phyloP scores from a whole-genome alignment of 1,140 invertebrate species.

The Caenorhabditis brenneri region DNA sequence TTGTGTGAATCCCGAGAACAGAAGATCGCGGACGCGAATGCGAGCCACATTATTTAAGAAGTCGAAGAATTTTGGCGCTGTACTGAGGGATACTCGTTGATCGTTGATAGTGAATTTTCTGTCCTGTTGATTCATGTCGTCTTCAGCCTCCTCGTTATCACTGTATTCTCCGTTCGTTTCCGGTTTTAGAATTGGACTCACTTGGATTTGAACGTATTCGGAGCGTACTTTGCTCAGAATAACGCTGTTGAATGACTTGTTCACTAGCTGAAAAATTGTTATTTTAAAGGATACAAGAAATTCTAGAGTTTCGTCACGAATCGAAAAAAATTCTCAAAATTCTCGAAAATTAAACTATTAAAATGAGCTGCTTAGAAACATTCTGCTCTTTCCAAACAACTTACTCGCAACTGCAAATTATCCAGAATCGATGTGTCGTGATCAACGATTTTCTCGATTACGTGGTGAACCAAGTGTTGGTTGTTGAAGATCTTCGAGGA shows the following conservation, averaged over 20 bases:
- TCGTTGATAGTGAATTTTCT: background rate
- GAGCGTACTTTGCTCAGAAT: conserved; percentile 21
- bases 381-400: too few relatives aligned
- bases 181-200: background rate
- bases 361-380: too few relatives aligned
- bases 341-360: too few relatives aligned
- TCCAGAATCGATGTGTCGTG: conserved; percentile 12
- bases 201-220: background rate
- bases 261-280: background rate
- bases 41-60: conserved; percentile 18
- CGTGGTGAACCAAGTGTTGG: background rate
- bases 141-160: background rate
- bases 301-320: too few relatives aligned
- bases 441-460: background rate
- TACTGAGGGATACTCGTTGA: background rate
- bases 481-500: conserved; percentile 1
- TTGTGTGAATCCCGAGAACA: conserved; percentile 14
- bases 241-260: conserved; percentile 12
- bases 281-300: too few relatives aligned
- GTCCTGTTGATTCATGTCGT: background rate
- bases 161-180: background rate
- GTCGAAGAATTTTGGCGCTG: background rate
- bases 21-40: conserved; percentile 14
- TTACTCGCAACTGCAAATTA: background rate
- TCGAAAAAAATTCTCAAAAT: background rate